Base-by-base conservation (phyloP, 2,113 vertebrate species). In the Rousettus leschenaultii region DNA sequence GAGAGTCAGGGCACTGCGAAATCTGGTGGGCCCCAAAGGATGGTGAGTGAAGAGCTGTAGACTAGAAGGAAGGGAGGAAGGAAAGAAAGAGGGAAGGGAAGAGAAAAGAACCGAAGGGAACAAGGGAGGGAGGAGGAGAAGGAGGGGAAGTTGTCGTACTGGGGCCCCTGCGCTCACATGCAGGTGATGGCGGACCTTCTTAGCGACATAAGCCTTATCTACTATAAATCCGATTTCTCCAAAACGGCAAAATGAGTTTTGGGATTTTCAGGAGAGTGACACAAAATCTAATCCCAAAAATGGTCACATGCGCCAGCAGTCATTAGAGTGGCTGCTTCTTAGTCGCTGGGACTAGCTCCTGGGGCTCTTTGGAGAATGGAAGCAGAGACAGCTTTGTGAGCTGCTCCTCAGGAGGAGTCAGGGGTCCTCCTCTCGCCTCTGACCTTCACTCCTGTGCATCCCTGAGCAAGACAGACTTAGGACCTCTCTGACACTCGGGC, bases 361-460 rank as follows among this genome's bases (percentile, higher is more conserved):
- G 12, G 57, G 43, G 9, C 21, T 55, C 14, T 2, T 13, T 2
- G 18, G 2, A 26, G 43, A 3, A 83, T 4, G 0, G 38, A 28
- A 10, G 0, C 12, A 18, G 63, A 33, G 18, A 0, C 16, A 0
- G 2, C 4, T 5, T 1, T 0, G 0, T 2, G 1, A 4, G 0
- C 3, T 33, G 24, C 15, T 18, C 1, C 0, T 6, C 18, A 13
- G 21, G 28, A 53, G 5, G 13, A 11, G 13, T 5, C 21, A 1
- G 43, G 33, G 48, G 6, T 2, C 3, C 28, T 33, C 19, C 22
- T 26, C 9, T 33, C 68, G 71, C 3, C 38, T 21, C 33, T 55
- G 26, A 35, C 22, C 12, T 66, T 63, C 51, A 1, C 45, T 43
- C 11, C 15, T 19, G 0, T 2, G 19, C 2, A 0, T 48, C 65